Evolutionary conservation across 2,113 vertebrate genomes (phyloP).

Genomic region (Amphiprion percula): DNA sequence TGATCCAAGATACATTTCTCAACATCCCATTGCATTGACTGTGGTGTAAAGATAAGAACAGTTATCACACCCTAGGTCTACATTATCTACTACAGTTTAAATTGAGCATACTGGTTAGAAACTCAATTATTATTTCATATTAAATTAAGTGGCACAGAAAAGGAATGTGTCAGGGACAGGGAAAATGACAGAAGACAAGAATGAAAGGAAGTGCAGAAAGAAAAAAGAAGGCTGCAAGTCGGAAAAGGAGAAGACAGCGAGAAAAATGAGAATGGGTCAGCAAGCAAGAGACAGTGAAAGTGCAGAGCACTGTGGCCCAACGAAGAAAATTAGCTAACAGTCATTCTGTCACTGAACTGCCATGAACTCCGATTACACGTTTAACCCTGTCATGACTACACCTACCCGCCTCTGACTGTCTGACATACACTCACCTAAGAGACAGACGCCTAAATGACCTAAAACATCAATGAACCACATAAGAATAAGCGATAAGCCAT

Average conservation of each 20-base stretch:
- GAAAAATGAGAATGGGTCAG: neutral
- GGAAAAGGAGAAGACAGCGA: neutral
- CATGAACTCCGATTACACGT: slow-evolving; percentile 69
- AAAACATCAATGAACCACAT: slow-evolving; percentile 15
- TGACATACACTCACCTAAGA: slow-evolving; percentile 6
- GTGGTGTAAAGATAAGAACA: slow-evolving; percentile 22
- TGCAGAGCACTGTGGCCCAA: neutral
- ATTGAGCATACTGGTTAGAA: slow-evolving; percentile 26
- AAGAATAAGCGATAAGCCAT: too few relatives aligned
- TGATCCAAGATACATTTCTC: neutral
- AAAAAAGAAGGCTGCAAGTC: neutral
- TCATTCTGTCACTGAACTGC: slow-evolving; percentile 40
- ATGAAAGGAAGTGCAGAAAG: slow-evolving; percentile 20
- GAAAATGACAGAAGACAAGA: slow-evolving; percentile 15
- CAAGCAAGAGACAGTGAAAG: slow-evolving; percentile 1
- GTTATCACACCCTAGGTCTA: slow-evolving; percentile 16
- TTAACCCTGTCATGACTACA: slow-evolving; percentile 65
- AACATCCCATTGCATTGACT: slow-evolving; percentile 1
- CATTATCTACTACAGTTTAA: slow-evolving; percentile 23
- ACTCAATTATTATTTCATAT: slow-evolving; percentile 22
- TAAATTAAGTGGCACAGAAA: neutral
- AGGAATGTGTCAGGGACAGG: neutral
- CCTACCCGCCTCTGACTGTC: slow-evolving; percentile 2
- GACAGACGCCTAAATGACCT: slow-evolving; percentile 16
- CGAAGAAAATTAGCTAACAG: slow-evolving; percentile 63